Percentiles rank a stretch among this genome's conserved stretches.
Evolutionary conservation across 1,140 invertebrate species (phyloP).

Genomic region (Ptiloglossa arizonensis): DNA sequence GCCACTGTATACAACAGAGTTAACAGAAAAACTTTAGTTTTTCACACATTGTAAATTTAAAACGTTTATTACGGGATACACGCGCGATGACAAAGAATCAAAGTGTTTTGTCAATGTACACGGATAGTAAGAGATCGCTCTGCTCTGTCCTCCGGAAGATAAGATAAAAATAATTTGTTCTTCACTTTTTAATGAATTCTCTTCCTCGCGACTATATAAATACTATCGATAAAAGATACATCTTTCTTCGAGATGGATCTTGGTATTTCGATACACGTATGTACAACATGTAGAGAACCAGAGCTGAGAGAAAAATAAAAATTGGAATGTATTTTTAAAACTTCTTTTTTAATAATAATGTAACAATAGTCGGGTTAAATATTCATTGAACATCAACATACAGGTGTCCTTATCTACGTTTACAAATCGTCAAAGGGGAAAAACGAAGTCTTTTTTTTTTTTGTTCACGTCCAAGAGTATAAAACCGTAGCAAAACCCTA

Average conservation of each 20-base stretch:
- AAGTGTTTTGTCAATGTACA: slow-evolving; percentile 24
- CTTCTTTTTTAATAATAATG: slow-evolving; percentile 67
- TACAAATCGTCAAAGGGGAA: slow-evolving; percentile 63
- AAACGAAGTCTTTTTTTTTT: slow-evolving; percentile 52
- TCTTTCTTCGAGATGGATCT: slow-evolving; percentile 26
- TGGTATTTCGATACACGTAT: slow-evolving; percentile 40
- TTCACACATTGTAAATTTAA: not conserved
- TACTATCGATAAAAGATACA: slow-evolving; percentile 33
- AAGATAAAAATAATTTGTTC: slow-evolving; percentile 48
- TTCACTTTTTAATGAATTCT: slow-evolving; percentile 4
- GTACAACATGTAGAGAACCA: slow-evolving; percentile 20
- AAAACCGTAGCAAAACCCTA: slow-evolving; percentile 54
- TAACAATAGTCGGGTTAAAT: slow-evolving; percentile 65
- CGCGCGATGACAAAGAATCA: slow-evolving; percentile 22
- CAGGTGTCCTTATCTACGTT: slow-evolving; percentile 63
- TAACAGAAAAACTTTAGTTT: slow-evolving; percentile 47
- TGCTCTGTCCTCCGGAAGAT: slow-evolving; percentile 21
- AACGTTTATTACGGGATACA: slow-evolving; percentile 28
- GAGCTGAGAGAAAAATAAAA: slow-evolving; percentile 60
- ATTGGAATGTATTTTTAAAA: slow-evolving; percentile 66
- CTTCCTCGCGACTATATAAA: slow-evolving; percentile 26
- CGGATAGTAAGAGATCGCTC: slow-evolving; percentile 21
- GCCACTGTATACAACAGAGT: slow-evolving; percentile 30
- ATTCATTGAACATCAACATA: slow-evolving; percentile 66
- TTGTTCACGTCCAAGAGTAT: slow-evolving; percentile 38